Evolutionary conservation across 2,888 invertebrate genomes (phyloP).

Genomic region (Xestia rhomboidea): DNA sequence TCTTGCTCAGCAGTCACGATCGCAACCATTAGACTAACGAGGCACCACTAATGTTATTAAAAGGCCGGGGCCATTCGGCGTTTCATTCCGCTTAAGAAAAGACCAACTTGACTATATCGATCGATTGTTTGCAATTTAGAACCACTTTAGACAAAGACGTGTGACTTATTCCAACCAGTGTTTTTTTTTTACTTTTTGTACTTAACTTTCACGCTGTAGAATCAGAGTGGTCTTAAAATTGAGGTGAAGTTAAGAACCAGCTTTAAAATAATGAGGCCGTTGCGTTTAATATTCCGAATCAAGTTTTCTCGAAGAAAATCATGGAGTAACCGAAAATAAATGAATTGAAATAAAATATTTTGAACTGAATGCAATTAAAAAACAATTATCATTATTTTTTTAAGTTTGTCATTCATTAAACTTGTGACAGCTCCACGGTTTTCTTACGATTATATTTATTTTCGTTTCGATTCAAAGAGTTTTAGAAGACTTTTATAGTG

Average conservation of each 20-base stretch:
- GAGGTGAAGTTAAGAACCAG: constrained; percentile 36
- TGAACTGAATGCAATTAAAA: background rate
- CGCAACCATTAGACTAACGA: too few relatives aligned
- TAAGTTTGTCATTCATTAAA: background rate
- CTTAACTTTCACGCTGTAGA: background rate
- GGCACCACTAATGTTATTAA: too few relatives aligned
- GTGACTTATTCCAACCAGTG: background rate
- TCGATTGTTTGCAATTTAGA: background rate
- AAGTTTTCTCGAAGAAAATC: constrained; percentile 12
- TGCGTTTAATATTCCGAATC: constrained; percentile 7
- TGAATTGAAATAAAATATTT: background rate
- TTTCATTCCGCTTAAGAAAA: background rate
- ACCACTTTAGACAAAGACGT: background rate
- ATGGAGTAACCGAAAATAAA: background rate
- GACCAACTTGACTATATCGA: background rate
- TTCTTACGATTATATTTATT: background rate
- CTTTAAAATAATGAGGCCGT: constrained; percentile 36
- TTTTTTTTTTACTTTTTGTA: background rate
- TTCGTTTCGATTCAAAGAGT: too few relatives aligned
- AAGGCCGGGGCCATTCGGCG: too few relatives aligned
- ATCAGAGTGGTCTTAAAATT: constrained; percentile 8
- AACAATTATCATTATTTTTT: background rate
- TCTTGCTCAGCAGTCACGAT: too few relatives aligned
- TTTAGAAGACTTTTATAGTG: too few relatives aligned
- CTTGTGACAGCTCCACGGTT: background rate